These are phyloP conservation scores for Nebria salina DNA, from an alignment of 2,888 invertebrate species.

Conservation along the genomic window DNA sequence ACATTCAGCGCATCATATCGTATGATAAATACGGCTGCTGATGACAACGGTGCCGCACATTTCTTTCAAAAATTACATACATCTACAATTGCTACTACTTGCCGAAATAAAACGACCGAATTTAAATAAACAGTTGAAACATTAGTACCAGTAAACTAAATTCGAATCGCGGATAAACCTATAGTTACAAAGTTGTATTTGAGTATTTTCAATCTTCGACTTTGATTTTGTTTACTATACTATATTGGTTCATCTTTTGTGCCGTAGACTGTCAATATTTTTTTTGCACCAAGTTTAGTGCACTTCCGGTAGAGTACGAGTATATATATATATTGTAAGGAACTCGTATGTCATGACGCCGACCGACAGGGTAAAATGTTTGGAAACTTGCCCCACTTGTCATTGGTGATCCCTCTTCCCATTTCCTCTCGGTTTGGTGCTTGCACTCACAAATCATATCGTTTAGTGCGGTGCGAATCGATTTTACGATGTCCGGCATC, in stretches of 20 bases:
- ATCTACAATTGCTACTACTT: too few relatives aligned
- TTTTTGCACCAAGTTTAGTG: not conserved
- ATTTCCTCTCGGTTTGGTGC: not conserved
- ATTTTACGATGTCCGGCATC: not conserved
- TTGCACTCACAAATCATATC: not conserved
- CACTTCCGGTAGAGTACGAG: not conserved
- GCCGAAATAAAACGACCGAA: too few relatives aligned
- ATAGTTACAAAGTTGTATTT: not conserved
- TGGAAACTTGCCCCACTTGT: not conserved
- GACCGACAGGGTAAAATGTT: not conserved
- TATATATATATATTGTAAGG: not conserved
- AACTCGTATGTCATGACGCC: not conserved
- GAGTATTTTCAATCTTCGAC: not conserved
- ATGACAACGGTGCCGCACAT: not conserved
- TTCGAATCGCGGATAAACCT: too few relatives aligned
- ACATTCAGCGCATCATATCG: slow-evolving; percentile 13
- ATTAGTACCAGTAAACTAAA: too few relatives aligned
- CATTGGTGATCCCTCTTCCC: not conserved
- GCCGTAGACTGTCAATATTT: not conserved
- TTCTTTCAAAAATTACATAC: too few relatives aligned
- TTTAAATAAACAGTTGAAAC: too few relatives aligned
- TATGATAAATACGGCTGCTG: not conserved
- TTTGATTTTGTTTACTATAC: not conserved
- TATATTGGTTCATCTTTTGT: not conserved
- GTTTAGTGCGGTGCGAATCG: slow-evolving; percentile 1